Base-by-base conservation (phyloP, 2,888 invertebrate genomes). In the Eugnorisma glareosa region DNA sequence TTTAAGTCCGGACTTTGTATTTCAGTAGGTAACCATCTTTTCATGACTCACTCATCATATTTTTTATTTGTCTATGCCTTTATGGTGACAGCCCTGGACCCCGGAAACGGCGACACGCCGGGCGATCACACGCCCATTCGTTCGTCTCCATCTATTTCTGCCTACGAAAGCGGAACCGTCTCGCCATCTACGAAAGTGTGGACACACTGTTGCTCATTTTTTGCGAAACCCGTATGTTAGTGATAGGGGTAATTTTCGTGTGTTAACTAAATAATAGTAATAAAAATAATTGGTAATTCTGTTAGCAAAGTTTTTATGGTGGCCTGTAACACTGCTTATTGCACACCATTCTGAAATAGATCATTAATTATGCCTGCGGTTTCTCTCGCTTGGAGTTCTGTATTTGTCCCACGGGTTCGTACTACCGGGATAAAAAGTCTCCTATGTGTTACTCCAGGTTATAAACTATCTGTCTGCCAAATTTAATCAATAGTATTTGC, bases 81-180 rank as follows among this genome's bases (percentile, higher is more conserved):
- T 54, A 43, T 37, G 7, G 67, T 86, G 89, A 43, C 89, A 91
- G 74, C 90, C 91, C 92, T 91, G 85, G 68, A 88, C 91, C 93
- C 93, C 95, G 95, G 95, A 95, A 95, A 90, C 92, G 93, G 93
- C 92, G 94, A 94, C 92, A 94, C 94, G 94, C 91, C 90, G 78
- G 83, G 79, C 91, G 91, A 88, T 90, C 93, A 90, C 92, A 87
- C 92, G 90, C 91, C 92, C 90, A 88, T 89, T 89, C 91, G 92
- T 89, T 90, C 90, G 84, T 89, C 92, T 92, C 89, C 88, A 87
- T 93, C 94, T 95, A 95, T 96, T 95, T 94, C 91, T 95, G 94
- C 93, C 90, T 91, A 93, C 90, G 95, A 95, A 96, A 96, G 95
- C 95, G 95, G 93, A 95, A 96, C 96, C 92, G 91, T 91, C 91